Percentiles rank a stretch among this genome's conserved stretches.
These are phyloP conservation scores for Poecilia gillii DNA, from an alignment of 2,797 vertebrate genomes.

Conservation along the genomic window DNA sequence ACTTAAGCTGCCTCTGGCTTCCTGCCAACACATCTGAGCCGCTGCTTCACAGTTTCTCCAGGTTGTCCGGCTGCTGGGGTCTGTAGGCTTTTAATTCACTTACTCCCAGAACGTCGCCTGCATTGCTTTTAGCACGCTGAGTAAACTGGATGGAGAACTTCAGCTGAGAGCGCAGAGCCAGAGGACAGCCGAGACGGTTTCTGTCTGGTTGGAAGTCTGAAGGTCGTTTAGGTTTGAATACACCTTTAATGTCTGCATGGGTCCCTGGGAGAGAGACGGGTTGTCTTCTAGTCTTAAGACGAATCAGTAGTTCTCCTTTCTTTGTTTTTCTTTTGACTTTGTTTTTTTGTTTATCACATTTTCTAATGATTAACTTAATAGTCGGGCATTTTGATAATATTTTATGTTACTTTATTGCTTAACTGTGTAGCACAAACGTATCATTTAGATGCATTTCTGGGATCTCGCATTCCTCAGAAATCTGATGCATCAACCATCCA, in stretches of 20 bases:
- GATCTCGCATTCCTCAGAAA: background rate
- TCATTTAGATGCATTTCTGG: background rate
- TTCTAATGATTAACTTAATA: background rate
- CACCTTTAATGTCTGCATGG: background rate
- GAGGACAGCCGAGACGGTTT: background rate
- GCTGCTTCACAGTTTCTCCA: background rate
- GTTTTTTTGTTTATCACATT: background rate
- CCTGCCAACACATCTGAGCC: slow-evolving; percentile 29
- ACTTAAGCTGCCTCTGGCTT: slow-evolving; percentile 25
- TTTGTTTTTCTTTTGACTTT: background rate
- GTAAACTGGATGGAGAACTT: background rate
- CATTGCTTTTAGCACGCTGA: background rate
- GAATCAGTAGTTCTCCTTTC: background rate
- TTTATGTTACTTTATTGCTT: background rate
- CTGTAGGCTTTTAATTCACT: slow-evolving; percentile 21
- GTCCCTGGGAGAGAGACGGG: background rate
- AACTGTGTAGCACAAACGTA: background rate
- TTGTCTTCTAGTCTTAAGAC: background rate
- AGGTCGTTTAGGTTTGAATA: background rate
- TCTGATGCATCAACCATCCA: background rate
- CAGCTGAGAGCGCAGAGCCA: slow-evolving; percentile 12
- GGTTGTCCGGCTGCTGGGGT: background rate
- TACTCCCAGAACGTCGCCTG: slow-evolving; percentile 8
- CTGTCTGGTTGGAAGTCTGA: background rate
- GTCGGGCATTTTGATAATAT: background rate